Conservation (phyloP, 2,113 vertebrate species). For the Neopipo cinnamomea region DNA sequence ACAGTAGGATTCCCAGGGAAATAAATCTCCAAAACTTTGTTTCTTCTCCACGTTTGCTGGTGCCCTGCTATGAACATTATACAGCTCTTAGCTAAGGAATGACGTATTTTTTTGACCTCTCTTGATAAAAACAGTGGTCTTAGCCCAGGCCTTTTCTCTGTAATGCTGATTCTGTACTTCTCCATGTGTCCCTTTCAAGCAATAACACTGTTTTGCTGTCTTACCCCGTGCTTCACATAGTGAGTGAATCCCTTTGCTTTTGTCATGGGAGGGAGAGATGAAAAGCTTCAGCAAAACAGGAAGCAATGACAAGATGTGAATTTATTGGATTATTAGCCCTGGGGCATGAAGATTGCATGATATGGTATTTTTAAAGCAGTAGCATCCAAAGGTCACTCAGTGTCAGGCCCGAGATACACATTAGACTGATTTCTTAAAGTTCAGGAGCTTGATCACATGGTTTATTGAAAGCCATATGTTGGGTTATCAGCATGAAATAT, state of each 20-base stretch:
- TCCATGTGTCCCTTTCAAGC: background rate
- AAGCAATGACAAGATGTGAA: background rate
- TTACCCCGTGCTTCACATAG: background rate
- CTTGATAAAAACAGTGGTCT: background rate
- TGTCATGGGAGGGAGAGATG: background rate
- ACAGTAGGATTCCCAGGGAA: background rate
- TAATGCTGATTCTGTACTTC: background rate
- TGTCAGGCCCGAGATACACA: background rate
- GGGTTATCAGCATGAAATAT: background rate
- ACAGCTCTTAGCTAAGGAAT: background rate
- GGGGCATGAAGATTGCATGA: background rate
- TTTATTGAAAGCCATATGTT: background rate
- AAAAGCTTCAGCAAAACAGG: background rate
- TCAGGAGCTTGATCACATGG: background rate
- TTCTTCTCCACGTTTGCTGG: background rate
- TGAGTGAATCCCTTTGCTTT: background rate
- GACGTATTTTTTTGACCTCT: background rate
- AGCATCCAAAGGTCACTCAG: background rate
- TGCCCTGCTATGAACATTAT: background rate
- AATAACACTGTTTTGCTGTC: background rate
- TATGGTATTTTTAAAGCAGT: background rate
- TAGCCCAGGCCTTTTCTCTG: background rate
- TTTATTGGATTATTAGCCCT: slow-evolving; percentile 10
- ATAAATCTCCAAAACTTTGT: background rate
- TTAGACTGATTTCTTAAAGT: background rate